Evolutionary conservation across 1,140 invertebrate species (phyloP), one percentile per base, ranked within the genome.

Genomic region (Parapsyche elsis): DNA sequence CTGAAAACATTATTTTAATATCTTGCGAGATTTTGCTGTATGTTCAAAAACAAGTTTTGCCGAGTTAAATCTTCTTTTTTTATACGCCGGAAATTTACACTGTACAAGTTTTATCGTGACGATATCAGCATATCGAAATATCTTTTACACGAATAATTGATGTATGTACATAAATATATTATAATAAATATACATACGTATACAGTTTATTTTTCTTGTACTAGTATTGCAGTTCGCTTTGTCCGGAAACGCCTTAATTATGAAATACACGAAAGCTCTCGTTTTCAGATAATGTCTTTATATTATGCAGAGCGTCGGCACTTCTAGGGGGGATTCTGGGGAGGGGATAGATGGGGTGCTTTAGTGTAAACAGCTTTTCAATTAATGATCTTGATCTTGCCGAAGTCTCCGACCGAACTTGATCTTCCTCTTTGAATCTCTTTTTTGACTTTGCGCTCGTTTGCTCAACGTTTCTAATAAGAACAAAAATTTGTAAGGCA

Each of bases 1-100:
- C 24, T 26, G 70, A 71, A 71, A 71, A 71, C 26, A 38, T 71
- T 44, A 14, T 26, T 30, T 71, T 71, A 71, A 71, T 71, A n/a
- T 21, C 26, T 71, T 71, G 26, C 30, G n/a, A 71, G 26, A 71
- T 38, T 71, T 19, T 21, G 30, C 64, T 67, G 2, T 26, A 67
- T 5, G 24, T 67, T 67, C 24, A 67, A 26, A 57, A 26, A n/a
- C 2, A 26, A 26, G 4, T 38, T 38, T 38, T 38, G 64, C 12
- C 5, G 64, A 67, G 24, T 12, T 21, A 1, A 16, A 19, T 38
- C 30, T 7, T 1, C 1, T 38, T 38, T 38, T 38, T 38, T 7
- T 38, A 4, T 38, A 4, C 30, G 7, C 30, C 7, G 30, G 2
- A 7, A 38, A 38, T 38, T 38, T 38, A 38, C n/a, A n/a, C n/a